phyloP scores from a whole-genome alignment of 2,888 invertebrate genomes.

The Desoria tigrina region DNA sequence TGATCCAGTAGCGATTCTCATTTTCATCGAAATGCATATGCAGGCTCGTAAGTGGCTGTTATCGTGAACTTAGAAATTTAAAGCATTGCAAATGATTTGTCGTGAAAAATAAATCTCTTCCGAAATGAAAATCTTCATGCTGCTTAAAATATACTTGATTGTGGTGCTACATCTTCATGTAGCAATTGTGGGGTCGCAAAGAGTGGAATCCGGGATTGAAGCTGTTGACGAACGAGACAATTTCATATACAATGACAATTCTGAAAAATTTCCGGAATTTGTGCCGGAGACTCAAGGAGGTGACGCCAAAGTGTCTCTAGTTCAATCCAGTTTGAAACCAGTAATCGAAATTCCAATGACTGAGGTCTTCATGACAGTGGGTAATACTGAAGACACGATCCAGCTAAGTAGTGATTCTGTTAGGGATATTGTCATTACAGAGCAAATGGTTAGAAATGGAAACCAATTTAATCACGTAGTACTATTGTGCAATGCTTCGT shows the following conservation, averaged over 20 bases:
- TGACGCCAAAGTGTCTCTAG: constrained; percentile 13
- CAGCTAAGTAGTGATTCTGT: constrained; percentile 24
- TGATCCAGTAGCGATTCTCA: too few relatives aligned
- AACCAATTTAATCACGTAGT: constrained; percentile 49
- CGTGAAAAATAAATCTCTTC: too few relatives aligned
- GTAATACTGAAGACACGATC: constrained; percentile 40
- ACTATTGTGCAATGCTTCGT: constrained; percentile 48
- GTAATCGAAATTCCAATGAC: constrained; percentile 27
- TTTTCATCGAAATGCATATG: too few relatives aligned
- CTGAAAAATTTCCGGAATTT: not conserved
- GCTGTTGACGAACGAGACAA: constrained; percentile 8
- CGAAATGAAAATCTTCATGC: not conserved
- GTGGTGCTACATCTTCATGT: not conserved
- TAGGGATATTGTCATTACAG: constrained; percentile 43
- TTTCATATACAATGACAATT: not conserved
- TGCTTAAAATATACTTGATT: not conserved
- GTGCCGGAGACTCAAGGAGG: not conserved
- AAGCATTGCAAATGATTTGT: too few relatives aligned
- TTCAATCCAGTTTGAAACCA: too few relatives aligned
- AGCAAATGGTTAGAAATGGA: constrained; percentile 43
- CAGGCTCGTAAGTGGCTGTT: too few relatives aligned
- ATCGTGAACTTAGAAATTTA: too few relatives aligned
- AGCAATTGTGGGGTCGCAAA: not conserved
- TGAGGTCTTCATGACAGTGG: constrained; percentile 42
- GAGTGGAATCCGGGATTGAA: too few relatives aligned